Evolutionary conservation across 2,797 vertebrate genomes (phyloP).

Genomic region (Pachyuromys duprasi): DNA sequence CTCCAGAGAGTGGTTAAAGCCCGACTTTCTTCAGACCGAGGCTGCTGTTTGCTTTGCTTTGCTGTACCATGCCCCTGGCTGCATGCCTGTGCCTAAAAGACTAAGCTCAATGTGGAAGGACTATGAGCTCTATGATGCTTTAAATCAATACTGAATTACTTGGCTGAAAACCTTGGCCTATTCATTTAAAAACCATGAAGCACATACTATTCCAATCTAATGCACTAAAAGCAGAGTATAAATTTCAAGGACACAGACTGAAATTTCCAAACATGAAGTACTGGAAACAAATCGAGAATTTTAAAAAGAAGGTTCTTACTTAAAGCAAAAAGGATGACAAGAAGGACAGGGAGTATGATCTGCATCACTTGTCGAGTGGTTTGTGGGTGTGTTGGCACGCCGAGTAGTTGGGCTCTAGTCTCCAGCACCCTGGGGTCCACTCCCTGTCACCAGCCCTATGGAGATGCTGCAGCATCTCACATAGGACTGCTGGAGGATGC

Average conservation of each 20-base stretch:
- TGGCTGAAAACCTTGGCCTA: background rate
- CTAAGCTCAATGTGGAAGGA: background rate
- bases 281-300: background rate
- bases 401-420: rapidly evolving
- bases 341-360: background rate
- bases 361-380: background rate
- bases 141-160: background rate
- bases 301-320: background rate
- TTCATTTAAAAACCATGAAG: background rate
- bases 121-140: background rate
- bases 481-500: rapidly evolving
- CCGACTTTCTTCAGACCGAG: conserved; percentile 75
- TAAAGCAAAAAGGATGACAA: background rate
- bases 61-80: conserved; percentile 55
- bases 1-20: conserved; percentile 79
- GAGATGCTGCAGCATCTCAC: background rate
- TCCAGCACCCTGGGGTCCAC: rapidly evolving
- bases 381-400: background rate
- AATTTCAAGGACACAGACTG: background rate
- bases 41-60: conserved; percentile 66
- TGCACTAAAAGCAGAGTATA: background rate
- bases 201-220: background rate
- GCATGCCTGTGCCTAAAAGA: background rate
- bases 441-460: rapidly evolving
- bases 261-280: background rate